These are phyloP conservation scores for Pseudochirops cupreus DNA, from an alignment of 2,797 vertebrate genomes.

Conservation along the genomic window DNA sequence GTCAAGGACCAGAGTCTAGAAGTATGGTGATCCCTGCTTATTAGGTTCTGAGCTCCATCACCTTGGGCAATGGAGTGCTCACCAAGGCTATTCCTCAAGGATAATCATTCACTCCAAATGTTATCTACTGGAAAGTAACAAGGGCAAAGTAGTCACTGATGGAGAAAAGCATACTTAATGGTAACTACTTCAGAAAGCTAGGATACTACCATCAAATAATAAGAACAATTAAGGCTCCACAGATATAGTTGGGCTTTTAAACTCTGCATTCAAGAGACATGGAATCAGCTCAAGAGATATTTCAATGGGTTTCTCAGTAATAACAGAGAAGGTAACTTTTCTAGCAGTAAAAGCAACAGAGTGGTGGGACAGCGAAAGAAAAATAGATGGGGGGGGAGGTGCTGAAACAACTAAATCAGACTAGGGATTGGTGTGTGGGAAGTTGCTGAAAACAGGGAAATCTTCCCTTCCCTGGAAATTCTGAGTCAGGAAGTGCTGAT, in stretches of 20 bases:
- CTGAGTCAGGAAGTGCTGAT: neutral
- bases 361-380: neutral
- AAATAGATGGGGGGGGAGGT: neutral
- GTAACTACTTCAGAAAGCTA: neutral
- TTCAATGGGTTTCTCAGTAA: neutral
- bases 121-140: neutral
- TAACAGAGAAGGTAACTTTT: neutral
- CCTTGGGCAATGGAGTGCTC: neutral
- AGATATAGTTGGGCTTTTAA: neutral
- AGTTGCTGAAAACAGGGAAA: neutral
- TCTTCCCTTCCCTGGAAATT: neutral
- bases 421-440: neutral
- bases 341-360: neutral
- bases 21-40: neutral
- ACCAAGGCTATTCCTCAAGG: neutral
- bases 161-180: neutral
- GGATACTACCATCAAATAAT: neutral
- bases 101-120: neutral
- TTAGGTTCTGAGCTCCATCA: neutral
- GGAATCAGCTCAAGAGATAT: neutral
- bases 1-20: neutral
- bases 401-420: neutral
- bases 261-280: neutral
- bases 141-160: neutral
- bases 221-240: neutral